Evolutionary conservation across 2,888 invertebrate genomes (phyloP).

Genomic region (Mythimna loreyi): DNA sequence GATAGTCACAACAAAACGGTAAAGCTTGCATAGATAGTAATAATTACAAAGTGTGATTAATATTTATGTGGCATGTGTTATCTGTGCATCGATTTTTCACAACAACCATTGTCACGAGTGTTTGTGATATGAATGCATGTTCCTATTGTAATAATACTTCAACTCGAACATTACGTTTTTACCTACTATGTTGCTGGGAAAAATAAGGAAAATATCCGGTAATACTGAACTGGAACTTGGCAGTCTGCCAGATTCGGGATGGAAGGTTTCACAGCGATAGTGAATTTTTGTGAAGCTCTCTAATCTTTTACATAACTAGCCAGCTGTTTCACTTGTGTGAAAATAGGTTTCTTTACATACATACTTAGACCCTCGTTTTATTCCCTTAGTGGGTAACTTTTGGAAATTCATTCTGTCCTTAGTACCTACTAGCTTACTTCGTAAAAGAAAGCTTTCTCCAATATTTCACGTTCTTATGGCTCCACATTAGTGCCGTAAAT

Average conservation of each 20-base stretch:
- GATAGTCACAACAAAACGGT: neutral
- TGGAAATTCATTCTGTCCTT: no score
- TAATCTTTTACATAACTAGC: neutral
- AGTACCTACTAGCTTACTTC: no score
- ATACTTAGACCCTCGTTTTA: no score
- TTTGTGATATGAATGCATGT: constrained; percentile 24
- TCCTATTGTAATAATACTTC: constrained; percentile 17
- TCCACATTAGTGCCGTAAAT: no score
- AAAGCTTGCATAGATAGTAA: neutral
- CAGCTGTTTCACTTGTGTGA: no score
- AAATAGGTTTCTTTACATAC: no score
- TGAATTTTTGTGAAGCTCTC: neutral
- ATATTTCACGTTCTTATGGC: no score
- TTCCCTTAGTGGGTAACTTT: no score
- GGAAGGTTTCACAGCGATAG: neutral
- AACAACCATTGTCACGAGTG: constrained; percentile 34
- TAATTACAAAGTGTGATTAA: constrained; percentile 11
- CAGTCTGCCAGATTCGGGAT: constrained; percentile 17
- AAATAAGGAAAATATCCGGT: constrained; percentile 15
- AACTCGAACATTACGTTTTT: neutral
- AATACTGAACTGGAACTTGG: constrained; percentile 17
- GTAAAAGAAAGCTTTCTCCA: no score
- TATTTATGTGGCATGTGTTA: constrained; percentile 26
- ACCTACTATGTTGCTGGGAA: neutral
- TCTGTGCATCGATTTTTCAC: constrained; percentile 52